Evolutionary conservation across 2,888 invertebrate species (phyloP), one percentile per base, ranked within the genome.

Genomic region (Acrobasis repandana): DNA sequence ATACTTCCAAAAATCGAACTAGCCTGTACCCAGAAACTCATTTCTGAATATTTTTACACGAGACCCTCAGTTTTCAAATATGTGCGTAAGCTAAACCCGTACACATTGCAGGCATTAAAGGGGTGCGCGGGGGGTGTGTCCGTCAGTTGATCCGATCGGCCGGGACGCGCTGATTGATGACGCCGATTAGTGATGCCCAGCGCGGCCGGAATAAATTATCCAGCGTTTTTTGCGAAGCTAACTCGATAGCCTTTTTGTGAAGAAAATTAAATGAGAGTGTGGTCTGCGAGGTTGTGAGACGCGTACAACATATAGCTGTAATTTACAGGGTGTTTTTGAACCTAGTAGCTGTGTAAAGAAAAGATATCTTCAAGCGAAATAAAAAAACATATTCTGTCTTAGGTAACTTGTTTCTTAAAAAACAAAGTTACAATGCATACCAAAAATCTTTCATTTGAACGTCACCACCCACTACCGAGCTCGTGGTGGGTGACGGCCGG

Each of bases 111-210:
- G 61, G 62, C 70, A 74, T 71, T 69, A 72, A 74, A 69, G 66
- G 73, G 67, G 72, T 63, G 63, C 38, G 67, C 69, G 71, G 74
- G 68, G 69, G 66, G 67, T 75, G 70, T 74, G 86, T 85, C 84
- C 88, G 87, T 85, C 88, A 85, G 86, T 86, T 83, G 89, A 89
- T 89, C 89, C 86, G 87, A 88, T 88, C 86, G 84, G 75, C 78
- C 72, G 69, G 79, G 77, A 79, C 82, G 74, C 80, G 80, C 89
- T 91, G 91, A 92, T 92, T 91, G 91, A 92, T 92, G 90, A 88
- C 86, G 82, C 85, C 91, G 91, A 91, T 92, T 91, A 91, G 90
- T 88, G 91, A 88, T 88, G 89, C 86, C 88, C 87, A 85, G 81
- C 84, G 85, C 86, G 84, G 81, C 82, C 80, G 80, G 88, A 88